phyloP scores from a whole-genome alignment of 2,888 invertebrate species.

The Imbricaverruca yamaguchii region DNA sequence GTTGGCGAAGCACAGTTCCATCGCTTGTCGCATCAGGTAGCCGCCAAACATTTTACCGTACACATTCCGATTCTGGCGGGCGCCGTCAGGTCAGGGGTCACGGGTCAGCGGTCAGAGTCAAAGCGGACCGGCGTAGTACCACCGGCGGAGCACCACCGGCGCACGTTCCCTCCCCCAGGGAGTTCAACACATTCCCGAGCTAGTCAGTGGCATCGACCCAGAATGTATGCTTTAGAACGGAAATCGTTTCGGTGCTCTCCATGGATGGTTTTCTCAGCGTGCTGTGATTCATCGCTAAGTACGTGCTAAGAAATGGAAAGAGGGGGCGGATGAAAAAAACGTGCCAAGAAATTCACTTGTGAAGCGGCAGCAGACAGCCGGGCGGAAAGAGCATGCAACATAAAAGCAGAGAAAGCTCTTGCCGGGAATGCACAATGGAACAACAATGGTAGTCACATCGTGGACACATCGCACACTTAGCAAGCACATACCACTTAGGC shows the following conservation, averaged over 20 bases:
- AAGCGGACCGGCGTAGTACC: background rate
- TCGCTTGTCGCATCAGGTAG: constrained; percentile 65
- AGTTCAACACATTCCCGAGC: background rate
- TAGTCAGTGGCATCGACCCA: no score
- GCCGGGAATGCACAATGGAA: no score
- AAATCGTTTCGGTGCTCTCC: background rate
- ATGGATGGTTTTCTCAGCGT: background rate
- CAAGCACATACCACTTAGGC: no score
- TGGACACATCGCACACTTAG: no score
- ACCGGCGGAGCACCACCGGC: background rate
- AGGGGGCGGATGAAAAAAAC: no score
- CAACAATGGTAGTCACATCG: no score
- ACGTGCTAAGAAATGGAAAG: no score
- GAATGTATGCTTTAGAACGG: background rate
- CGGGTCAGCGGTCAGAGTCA: background rate
- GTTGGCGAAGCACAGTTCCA: constrained; percentile 61
- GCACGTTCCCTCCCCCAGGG: background rate
- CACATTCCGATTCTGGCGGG: constrained; percentile 48
- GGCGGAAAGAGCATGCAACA: no score
- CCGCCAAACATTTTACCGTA: constrained; percentile 72
- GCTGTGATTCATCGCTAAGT: background rate
- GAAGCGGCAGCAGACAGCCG: no score
- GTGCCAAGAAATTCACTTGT: no score
- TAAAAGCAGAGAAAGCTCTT: no score
- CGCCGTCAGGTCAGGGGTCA: constrained; percentile 9